A percentile compares a stretch with the other conserved stretches of the same genome.
These are phyloP conservation scores for Conger conger DNA, from an alignment of 2,113 vertebrate genomes.

Conservation along the genomic window DNA sequence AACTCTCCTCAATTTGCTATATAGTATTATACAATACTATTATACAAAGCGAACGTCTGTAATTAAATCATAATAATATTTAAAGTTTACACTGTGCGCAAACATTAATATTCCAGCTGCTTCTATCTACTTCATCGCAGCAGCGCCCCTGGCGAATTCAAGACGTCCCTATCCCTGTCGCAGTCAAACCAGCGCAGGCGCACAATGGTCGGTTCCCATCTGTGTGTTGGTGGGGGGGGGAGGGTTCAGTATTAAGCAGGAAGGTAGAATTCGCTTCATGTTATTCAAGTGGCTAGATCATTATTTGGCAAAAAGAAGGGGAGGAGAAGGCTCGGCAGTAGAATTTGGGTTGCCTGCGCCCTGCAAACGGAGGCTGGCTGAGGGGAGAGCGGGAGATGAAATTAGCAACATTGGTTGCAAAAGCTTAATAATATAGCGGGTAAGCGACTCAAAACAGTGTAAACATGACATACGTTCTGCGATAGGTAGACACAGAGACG, in stretches of 20 bases:
- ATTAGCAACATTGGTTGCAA: conserved; percentile 35
- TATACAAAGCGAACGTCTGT: not conserved
- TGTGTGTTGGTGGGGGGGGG: conserved; percentile 45
- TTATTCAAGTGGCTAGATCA: conserved; percentile 24
- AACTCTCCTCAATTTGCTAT: too few relatives aligned
- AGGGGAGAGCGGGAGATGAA: conserved; percentile 42
- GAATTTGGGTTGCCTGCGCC: conserved; percentile 51
- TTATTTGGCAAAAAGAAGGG: conserved; percentile 50
- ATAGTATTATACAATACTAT: too few relatives aligned
- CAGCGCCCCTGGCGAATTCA: not conserved
- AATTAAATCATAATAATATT: not conserved
- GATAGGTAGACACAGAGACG: conserved; percentile 18
- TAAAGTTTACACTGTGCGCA: not conserved
- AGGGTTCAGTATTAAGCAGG: conserved; percentile 69
- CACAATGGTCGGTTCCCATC: conserved; percentile 33
- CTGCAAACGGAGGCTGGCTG: conserved; percentile 48
- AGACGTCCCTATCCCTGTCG: conserved; percentile 37
- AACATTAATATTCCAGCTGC: conserved; percentile 2
- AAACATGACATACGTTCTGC: conserved; percentile 7
- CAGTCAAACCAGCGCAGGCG: conserved; percentile 43
- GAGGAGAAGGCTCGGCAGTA: conserved; percentile 49
- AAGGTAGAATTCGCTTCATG: conserved; percentile 45
- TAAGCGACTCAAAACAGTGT: conserved; percentile 40
- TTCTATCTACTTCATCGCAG: not conserved
- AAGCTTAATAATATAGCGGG: conserved; percentile 38